Base-by-base conservation (phyloP, 37 sponge, comb jelly and placozoan genomes). In the Trichoplax adhaerens region DNA sequence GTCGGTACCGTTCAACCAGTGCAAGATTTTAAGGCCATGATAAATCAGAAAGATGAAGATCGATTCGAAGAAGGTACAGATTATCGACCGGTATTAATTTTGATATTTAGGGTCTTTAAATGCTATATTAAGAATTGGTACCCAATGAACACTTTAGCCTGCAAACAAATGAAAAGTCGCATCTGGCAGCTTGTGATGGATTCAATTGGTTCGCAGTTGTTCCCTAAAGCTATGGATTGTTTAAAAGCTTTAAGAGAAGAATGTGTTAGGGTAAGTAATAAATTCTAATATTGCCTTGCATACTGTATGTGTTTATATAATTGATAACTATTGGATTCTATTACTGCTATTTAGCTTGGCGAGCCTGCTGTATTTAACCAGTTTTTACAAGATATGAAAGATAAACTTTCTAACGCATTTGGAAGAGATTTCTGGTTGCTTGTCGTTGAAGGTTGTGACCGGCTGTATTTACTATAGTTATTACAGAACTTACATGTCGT, bases 1-100 rank as follows among this genome's bases (percentile, higher is more conserved):
- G 88, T 92, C 6, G 93, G 93, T 1, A 92, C 89, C 50, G 65
- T 85, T 12, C 86, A 92, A 53, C 93, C 93, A 53, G 86, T 92
- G 1, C 71, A 71, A 1, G 89, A 92, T 59, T 92, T 74, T 76
- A 62, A 53, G 29, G 73, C 76, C 12, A 59, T 92, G 52, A 50
- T 84, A 0, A 64, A 57, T 1, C 71, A 49, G n/a, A 64, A 77
- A 3, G 76, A 80, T 58, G 71, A 7, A 1, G 72, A 74, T 65
- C 57, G 65, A 49, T 79, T 81, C 62, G 74, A 66, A 4, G 75
- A 69, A 50, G 84, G 82, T 81, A 55, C 68, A 58, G 3, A 47
- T 10, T 46, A 69, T 57, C 57, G 29, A 57, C 4, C 0, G 57
- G 58, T 46, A 5, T 69, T 69, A 10, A 57, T 48, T 69, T 46